Base-by-base conservation (phyloP, 2,113 vertebrate species). In the Entomyzon cyanotis region DNA sequence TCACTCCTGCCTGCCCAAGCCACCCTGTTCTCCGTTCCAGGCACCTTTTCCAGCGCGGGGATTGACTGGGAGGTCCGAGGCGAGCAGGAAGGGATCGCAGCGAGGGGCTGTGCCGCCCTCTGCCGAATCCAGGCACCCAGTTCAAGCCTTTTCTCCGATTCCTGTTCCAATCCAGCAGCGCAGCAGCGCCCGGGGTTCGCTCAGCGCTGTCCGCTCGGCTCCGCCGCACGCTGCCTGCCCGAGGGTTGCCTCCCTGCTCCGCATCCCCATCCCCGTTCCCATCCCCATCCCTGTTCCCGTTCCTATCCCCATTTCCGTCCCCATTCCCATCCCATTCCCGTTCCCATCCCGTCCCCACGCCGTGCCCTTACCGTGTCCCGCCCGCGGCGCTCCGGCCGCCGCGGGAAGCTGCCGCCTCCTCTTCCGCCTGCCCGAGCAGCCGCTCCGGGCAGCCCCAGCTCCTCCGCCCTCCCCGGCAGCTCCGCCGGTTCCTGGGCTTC, bases 41-140 rank as follows among this genome's bases (percentile, higher is more conserved):
- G 52, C 70, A 2, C 10, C 22, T 24, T 33, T 8, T 20, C 11
- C 46, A 2, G 9, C 7, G 11, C 49, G 3, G 8, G 46, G 23
- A 7, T 5, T 7, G 0, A 1, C 55, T 0, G 65, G 13, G 28
- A 5, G 3, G 12, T 9, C 2, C 7, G 18, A 2, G 17, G 4
- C 12, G 37, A 9, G 35, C 41, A 19, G 39, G 9, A 15, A 6
- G 59, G 31, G 76, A 42, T 15, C 22, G 74, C 22, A 6, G 74
- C n/a, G 12, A 73, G 69, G 65, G 58, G 25, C 6, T 47, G 56
- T 41, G 65, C 41, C 31, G 12, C 82, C 46, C 75, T 67, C 75
- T 75, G 69, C 83, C 7, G 27, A 41, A 1, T 0, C 35, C 75
- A 1, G 20, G 17, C 4, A 5, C 17, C 15, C 33, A 2, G 10